A percentile compares a stretch with the other conserved stretches of the same genome.
Evolutionary conservation across 2,888 invertebrate species (phyloP).

Genomic region (Pantelozetes paolii): DNA sequence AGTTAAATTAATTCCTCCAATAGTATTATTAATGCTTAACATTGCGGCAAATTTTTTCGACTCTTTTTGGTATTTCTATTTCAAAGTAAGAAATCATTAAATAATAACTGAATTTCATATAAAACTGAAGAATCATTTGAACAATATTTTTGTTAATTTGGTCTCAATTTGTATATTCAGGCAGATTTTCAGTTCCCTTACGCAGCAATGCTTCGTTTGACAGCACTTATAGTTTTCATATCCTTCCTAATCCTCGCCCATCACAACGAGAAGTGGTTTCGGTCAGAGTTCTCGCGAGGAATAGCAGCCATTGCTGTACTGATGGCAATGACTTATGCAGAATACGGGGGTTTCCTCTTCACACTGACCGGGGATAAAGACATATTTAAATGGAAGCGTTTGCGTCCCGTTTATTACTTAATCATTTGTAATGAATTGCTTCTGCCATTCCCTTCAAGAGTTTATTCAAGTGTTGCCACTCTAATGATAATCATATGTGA

Average conservation of each 20-base stretch:
- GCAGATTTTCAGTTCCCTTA: neutral
- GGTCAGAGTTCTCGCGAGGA: constrained; percentile 42
- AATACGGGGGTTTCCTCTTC: constrained; percentile 40
- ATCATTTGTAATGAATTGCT: constrained; percentile 77
- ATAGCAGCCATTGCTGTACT: constrained; percentile 45
- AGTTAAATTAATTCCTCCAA: no score
- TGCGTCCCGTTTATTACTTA: constrained; percentile 54
- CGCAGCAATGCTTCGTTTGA: constrained; percentile 38
- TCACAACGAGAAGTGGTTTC: constrained; percentile 46
- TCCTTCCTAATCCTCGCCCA: constrained; percentile 40
- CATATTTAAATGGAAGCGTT: constrained; percentile 27
- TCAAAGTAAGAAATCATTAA: constrained; percentile 37
- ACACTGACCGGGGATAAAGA: constrained; percentile 12
- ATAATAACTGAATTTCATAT: constrained; percentile 17
- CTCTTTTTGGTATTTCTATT: constrained; percentile 31
- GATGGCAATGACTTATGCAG: constrained; percentile 42
- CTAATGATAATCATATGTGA: constrained; percentile 65
- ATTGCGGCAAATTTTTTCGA: constrained; percentile 44
- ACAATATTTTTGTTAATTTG: neutral
- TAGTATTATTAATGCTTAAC: constrained; percentile 45
- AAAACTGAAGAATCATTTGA: neutral
- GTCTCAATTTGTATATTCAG: constrained; percentile 2
- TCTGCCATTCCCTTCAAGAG: constrained; percentile 70
- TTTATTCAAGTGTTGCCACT: constrained; percentile 67
- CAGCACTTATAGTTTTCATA: constrained; percentile 40